Evolutionary conservation across 2,888 invertebrate genomes (phyloP).

Genomic region (Eupithecia insigniata): DNA sequence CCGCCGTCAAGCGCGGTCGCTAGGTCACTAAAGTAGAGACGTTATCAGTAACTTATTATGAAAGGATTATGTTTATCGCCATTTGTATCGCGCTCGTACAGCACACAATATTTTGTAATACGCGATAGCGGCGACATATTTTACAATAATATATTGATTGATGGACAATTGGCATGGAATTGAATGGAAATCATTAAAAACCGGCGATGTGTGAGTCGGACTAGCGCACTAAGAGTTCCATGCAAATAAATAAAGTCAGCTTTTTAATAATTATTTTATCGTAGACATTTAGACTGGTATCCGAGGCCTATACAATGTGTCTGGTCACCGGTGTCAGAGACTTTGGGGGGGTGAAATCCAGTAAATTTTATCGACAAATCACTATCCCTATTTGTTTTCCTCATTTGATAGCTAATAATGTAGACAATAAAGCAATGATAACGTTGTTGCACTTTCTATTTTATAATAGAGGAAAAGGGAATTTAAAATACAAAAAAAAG

Average conservation of each 20-base stretch:
- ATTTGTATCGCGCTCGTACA: conserved; percentile 69
- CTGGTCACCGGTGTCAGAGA: too few species aligned
- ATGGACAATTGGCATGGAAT: conserved; percentile 32
- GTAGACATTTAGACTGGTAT: too few species aligned
- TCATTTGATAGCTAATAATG: too few species aligned
- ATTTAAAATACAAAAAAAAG: too few species aligned
- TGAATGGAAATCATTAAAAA: neutral
- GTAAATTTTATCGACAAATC: too few species aligned
- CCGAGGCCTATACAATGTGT: too few species aligned
- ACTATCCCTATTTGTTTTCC: too few species aligned
- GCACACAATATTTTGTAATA: conserved; percentile 61
- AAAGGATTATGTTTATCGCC: conserved; percentile 71
- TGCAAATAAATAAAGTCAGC: neutral
- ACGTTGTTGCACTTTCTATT: too few species aligned
- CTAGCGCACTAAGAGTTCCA: neutral
- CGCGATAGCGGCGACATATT: conserved; percentile 52
- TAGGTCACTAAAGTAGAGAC: conserved; percentile 61
- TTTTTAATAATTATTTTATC: neutral
- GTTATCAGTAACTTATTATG: conserved; percentile 54
- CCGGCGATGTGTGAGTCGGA: neutral
- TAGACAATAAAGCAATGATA: too few species aligned
- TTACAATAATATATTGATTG: conserved; percentile 55
- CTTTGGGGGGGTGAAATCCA: too few species aligned
- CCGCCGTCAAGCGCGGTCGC: conserved; percentile 46
- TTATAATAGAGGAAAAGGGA: too few species aligned